Conservation (phyloP, 2,888 invertebrate genomes). For the Conus canariensis region DNA sequence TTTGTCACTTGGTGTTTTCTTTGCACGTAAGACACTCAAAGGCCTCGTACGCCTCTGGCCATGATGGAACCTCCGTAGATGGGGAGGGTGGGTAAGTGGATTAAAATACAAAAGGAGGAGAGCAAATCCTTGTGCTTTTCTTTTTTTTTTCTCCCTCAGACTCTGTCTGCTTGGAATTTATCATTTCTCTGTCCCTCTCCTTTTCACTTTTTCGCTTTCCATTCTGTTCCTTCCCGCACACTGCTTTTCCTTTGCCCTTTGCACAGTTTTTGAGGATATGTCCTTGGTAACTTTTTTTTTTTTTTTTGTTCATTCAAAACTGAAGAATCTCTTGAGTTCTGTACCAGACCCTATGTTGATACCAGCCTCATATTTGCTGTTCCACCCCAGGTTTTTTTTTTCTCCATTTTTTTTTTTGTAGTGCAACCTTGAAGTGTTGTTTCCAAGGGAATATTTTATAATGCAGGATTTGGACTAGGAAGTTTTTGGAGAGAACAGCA, state of each 20-base stretch:
- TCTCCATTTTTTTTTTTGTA: too few species aligned
- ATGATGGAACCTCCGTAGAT: neutral
- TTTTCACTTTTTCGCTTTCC: neutral
- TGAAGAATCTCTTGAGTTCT: neutral
- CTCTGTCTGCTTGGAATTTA: neutral
- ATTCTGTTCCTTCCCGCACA: neutral
- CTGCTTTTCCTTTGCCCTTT: neutral
- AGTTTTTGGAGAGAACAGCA: too few species aligned
- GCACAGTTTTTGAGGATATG: neutral
- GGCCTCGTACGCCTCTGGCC: neutral
- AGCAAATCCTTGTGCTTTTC: neutral
- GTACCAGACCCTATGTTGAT: neutral
- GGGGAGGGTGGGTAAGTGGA: constrained; percentile 27
- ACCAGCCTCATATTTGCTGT: too few species aligned
- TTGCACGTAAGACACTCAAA: constrained; percentile 4
- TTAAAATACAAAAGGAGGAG: neutral
- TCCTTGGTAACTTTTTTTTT: neutral
- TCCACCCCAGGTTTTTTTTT: too few species aligned
- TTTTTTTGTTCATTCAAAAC: neutral
- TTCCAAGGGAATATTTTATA: too few species aligned
- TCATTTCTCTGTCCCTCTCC: neutral
- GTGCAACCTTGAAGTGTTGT: too few species aligned
- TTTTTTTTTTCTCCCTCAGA: neutral
- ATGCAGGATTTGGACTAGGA: too few species aligned
- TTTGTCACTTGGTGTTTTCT: neutral